Evolutionary conservation across 2,113 vertebrate species (phyloP), one percentile per base, ranked within the genome.

Genomic region (Reinhardtius hippoglossoides): DNA sequence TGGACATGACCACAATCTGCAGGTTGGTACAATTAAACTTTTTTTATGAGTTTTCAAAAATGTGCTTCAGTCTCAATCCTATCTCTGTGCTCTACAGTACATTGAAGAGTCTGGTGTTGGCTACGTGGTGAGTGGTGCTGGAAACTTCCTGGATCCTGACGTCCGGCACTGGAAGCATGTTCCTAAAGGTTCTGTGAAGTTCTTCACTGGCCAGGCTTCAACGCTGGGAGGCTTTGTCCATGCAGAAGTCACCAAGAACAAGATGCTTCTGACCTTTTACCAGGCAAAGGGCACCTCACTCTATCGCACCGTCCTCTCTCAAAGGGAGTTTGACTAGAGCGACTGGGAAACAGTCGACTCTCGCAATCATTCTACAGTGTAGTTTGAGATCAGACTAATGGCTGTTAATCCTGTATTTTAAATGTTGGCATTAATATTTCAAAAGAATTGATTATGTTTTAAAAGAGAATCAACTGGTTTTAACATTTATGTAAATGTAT

Each of bases 1-100:
- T 3, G 97, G 97, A 2, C 97, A 98, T 0, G 97, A 98, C 80
- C 97, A 98, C 91, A 97, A 98, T 67, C 88, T 98, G 70, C 97
- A 98, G 96, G 97, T 97, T 24, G 2, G 87, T 84, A 72, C 16
- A 40, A 0, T 6, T 20, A n/a, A n/a, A n/a, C n/a, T n/a, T n/a
- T 23, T 40, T 6, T 35, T 1, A 0, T 23, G 7, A 7, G 6
- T 52, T 44, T 16, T 55, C n/a, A n/a, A 5, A 31, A 8, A n/a
- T 54, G n/a, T 3, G 23, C 18, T 13, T 24, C 0, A 46, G 5
- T 37, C 3, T 5, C 0, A n/a, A 4, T 27, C 18, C 10, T 9
- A 0, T 61, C 14, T 40, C 15, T 40, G 12, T 52, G 42, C 40
- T 2, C 5, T 20, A 2, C 89, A 98, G 97, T 97, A 96, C 85